Evolutionary conservation across 2,113 vertebrate species (phyloP).

Genomic region (Rhinoderma darwinii): DNA sequence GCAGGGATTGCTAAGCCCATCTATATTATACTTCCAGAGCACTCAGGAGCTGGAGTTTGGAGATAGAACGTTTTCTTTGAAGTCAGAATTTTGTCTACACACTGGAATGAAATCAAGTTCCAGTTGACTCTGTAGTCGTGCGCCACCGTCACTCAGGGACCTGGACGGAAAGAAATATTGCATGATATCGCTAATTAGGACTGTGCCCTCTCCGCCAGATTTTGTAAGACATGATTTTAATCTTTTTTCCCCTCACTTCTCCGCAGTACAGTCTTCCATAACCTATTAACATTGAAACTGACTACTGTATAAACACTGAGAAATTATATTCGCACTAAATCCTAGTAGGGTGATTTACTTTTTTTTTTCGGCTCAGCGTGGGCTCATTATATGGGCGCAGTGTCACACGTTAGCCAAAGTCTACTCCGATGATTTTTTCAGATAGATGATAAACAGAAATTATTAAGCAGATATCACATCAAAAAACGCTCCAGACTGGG

Average conservation of each 20-base stretch:
- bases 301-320: conserved; percentile 63
- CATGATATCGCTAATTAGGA: conserved; percentile 75
- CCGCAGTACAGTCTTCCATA: conserved; percentile 6
- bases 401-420: neutral
- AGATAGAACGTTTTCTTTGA: conserved; percentile 84
- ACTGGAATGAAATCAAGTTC: conserved; percentile 78
- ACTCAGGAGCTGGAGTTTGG: conserved; percentile 79
- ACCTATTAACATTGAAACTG: conserved; percentile 66
- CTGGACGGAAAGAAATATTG: conserved; percentile 70
- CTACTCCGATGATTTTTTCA: neutral
- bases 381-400: conserved; percentile 10
- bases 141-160: conserved; percentile 74
- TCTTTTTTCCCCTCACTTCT: conserved; percentile 65
- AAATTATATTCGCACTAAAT: conserved; percentile 47
- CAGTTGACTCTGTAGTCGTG: conserved; percentile 74
- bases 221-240: conserved; percentile 71
- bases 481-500: neutral
- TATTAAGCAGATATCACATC: neutral
- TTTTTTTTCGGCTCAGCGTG: neutral
- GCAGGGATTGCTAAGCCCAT: conserved; percentile 79
- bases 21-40: conserved; percentile 79
- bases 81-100: conserved; percentile 77
- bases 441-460: conserved; percentile 6
- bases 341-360: neutral
- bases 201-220: conserved; percentile 70